These are phyloP conservation scores for Anarsia innoxiella DNA, from an alignment of 2,888 invertebrate genomes.

Conservation along the genomic window DNA sequence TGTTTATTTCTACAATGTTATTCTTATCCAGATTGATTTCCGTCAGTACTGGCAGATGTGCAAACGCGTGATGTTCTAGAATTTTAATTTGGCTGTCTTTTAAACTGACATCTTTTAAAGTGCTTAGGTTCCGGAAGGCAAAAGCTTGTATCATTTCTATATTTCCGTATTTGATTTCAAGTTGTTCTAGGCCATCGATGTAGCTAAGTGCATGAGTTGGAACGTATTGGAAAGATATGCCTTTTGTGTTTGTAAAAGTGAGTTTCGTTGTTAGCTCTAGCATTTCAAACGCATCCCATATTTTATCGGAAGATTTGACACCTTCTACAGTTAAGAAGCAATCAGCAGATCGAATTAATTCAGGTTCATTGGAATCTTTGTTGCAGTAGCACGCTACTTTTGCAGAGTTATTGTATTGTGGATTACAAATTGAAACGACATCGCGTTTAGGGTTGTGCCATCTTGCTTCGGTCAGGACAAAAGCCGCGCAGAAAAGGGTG, in stretches of 20 bases:
- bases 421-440: conserved; percentile 39
- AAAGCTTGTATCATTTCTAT: conserved; percentile 79
- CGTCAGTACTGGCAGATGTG: conserved; percentile 78
- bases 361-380: conserved; percentile 26
- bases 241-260: conserved; percentile 79
- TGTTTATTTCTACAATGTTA: conserved; percentile 81
- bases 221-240: conserved; percentile 78
- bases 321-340: conserved; percentile 80
- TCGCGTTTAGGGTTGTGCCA: conserved; percentile 41
- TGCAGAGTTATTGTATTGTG: conserved; percentile 40
- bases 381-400: conserved; percentile 55
- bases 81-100: conserved; percentile 79
- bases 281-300: conserved; percentile 80
- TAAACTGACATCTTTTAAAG: conserved; percentile 78
- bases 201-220: conserved; percentile 79
- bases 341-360: conserved; percentile 76
- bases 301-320: conserved; percentile 73
- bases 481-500: conserved; percentile 32
- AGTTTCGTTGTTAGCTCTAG: conserved; percentile 78
- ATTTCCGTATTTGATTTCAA: conserved; percentile 81
- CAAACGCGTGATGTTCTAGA: conserved; percentile 79
- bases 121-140: conserved; percentile 82
- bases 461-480: conserved; percentile 42
- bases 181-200: conserved; percentile 66
- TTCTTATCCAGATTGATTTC: conserved; percentile 82